Evolutionary conservation across 2,888 invertebrate species (phyloP).

Genomic region (Drosophila nigricruria): DNA sequence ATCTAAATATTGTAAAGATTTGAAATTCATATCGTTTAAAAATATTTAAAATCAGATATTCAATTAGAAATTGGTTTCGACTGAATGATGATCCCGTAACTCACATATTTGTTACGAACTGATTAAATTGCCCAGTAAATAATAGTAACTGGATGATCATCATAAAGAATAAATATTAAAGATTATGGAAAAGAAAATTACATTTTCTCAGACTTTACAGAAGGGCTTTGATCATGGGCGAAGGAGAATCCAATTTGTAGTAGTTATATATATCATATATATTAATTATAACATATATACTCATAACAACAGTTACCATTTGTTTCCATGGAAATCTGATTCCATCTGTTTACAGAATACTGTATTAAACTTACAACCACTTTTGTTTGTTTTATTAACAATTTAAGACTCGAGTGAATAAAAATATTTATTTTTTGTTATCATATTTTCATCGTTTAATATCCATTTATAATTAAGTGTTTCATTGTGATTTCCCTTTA

Average conservation of each 20-base stretch:
- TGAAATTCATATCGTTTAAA: too few relatives aligned
- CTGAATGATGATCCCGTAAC: not conserved
- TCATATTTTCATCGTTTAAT: conserved; percentile 7
- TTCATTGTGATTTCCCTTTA: conserved; percentile 20
- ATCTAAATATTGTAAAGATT: too few relatives aligned
- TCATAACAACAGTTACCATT: too few relatives aligned
- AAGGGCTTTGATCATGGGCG: too few relatives aligned
- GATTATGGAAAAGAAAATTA: not conserved
- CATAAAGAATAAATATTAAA: not conserved
- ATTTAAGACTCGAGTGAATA: not conserved
- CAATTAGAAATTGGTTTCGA: not conserved
- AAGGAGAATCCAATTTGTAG: too few relatives aligned
- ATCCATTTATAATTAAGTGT: conserved; percentile 6
- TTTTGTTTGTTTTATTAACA: not conserved
- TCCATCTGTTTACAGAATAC: not conserved
- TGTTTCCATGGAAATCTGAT: too few relatives aligned
- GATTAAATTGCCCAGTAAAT: not conserved
- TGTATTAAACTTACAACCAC: not conserved
- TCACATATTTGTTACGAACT: too few relatives aligned
- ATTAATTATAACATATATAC: too few relatives aligned
- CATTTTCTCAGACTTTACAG: too few relatives aligned
- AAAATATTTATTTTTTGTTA: not conserved
- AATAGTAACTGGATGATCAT: not conserved
- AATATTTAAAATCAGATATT: not conserved
- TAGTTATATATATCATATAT: too few relatives aligned